Evolutionary conservation across 2,797 vertebrate genomes (phyloP), one percentile per base, ranked within the genome.

Genomic region (Enteromius afrohamiltoni): DNA sequence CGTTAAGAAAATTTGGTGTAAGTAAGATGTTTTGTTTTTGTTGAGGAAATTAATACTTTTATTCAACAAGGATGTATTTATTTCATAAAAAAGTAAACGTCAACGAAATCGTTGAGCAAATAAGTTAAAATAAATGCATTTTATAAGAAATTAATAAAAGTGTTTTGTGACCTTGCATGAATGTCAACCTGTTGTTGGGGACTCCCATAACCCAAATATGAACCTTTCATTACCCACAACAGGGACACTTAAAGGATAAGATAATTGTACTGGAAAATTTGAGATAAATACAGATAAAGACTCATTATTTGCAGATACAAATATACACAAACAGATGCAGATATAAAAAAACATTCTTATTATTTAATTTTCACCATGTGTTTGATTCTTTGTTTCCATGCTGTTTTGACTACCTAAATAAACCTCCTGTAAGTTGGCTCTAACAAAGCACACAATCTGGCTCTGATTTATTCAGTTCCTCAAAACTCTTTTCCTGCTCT

Each of bases 391-490:
- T 77, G 74, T 83, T 53, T 77, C 8, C 40, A 58, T 77, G 34
- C n/a, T 77, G 37, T 68, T 77, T 82, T 76, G 34, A 42, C 67
- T n/a, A 31, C 49, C 49, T 34, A 68, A 74, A 80, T 75, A 73
- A 85, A 76, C 34, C 70, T 80, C 40, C 49, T 37, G 70, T 68
- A 47, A 80, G 31, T 77, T 62, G 58, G 64, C 53, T 71, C 47
- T 37, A 23, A 69, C 55, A 55, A 74, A 64, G 29, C 26, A 73
- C 82, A 67, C 64, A 71, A 34, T 58, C 65, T 71, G 73, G 40
- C 45, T 84, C 34, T 64, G 79, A 84, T 84, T 86, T 80, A 84
- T 84, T 77, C 58, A 65, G 45, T 81, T 84, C 70, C 58, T 81
- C 78, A 81, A 81, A 77, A 71, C 47, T 34, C 7, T 40, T 78